Base-by-base conservation (phyloP, 2,113 vertebrate species). In the Pachyramphus minor region DNA sequence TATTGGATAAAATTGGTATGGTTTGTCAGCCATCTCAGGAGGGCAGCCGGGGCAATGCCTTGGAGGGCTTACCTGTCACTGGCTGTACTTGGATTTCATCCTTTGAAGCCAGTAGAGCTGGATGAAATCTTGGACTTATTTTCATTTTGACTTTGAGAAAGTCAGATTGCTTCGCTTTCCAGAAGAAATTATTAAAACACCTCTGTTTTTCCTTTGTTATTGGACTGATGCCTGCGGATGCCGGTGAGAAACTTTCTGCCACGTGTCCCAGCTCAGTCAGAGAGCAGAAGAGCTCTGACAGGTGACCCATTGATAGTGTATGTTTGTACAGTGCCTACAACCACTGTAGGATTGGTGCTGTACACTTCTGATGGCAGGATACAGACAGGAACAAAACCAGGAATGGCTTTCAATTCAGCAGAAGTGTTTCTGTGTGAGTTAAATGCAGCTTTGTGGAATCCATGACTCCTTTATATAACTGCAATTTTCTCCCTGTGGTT, bases 201-300 rank as follows among this genome's bases (percentile, higher is more conserved):
- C 1, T 68, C 35, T 52, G 21, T 4, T 74, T 78, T 68, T 33
- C 30, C 17, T 79, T 63, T 35, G 24, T 50, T 45, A 10, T 31
- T 53, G 62, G 45, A 12, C 25, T 35, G 31, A 45, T 27, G 15
- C 12, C 25, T 56, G 72, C 4, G 4, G 49, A 28, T 50, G 66
- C 13, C 58, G 60, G 16, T 55, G 53, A 75, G 56, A 50, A 90
- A 6, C 31, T 30, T 64, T 33, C 11, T 42, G 33, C 25, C 28
- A 6, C 0, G 0, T 30, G 31, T 69, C 45, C 69, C 82, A 28
- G 44, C 37, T 14, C 0, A 11, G 66, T 42, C 55, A 35, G 33
- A 2, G 77, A 49, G 49, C 16, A 37, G 16, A 18, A 35, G n/a
- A 59, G 52, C 59, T 66, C 42, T 87, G 53, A 3, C 13, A 39